phyloP scores from a whole-genome alignment of 1,140 invertebrate genomes.

The Hestina assimilis region DNA sequence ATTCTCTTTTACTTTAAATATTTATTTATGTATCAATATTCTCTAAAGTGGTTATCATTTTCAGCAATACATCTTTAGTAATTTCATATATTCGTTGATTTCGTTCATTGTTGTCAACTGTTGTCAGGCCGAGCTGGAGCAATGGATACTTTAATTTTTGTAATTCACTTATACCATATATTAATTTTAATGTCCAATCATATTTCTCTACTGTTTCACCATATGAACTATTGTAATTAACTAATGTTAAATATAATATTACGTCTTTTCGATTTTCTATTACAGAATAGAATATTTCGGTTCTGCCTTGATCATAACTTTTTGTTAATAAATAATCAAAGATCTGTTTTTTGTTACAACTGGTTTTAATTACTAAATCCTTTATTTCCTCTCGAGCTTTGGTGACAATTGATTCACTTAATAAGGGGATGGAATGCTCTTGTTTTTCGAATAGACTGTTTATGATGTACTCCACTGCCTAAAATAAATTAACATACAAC shows the following conservation, averaged over 20 bases:
- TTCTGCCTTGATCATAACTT: slow-evolving; percentile 37
- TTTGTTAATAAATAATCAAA: slow-evolving; percentile 26
- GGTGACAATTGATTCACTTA: slow-evolving; percentile 6
- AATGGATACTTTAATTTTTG: slow-evolving; percentile 57
- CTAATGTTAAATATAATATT: slow-evolving; percentile 43
- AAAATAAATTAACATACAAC: slow-evolving; percentile 4
- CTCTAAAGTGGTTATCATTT: slow-evolving; percentile 52
- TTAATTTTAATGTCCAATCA: slow-evolving; percentile 60
- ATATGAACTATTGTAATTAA: slow-evolving; percentile 47
- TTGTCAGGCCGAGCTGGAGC: slow-evolving; percentile 48
- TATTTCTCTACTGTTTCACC: slow-evolving; percentile 51
- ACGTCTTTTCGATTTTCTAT: slow-evolving; percentile 42
- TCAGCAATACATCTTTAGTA: slow-evolving; percentile 49
- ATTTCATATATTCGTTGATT: slow-evolving; percentile 48
- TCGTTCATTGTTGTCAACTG: slow-evolving; percentile 31
- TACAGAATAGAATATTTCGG: slow-evolving; percentile 28
- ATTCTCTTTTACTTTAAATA: too few species aligned
- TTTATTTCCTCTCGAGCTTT: slow-evolving; percentile 39
- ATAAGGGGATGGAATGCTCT: slow-evolving; percentile 1
- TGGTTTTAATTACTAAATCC: slow-evolving; percentile 34
- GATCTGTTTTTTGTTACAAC: slow-evolving; percentile 36
- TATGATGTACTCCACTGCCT: slow-evolving; percentile 12
- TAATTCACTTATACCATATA: slow-evolving; percentile 61
- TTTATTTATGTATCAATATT: slow-evolving; percentile 5
- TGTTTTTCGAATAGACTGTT: slow-evolving; percentile 3